A percentile compares a stretch with the other conserved stretches of the same genome.
These are phyloP conservation scores for Hemaris fuciformis DNA, from an alignment of 2,888 invertebrate species.

Conservation along the genomic window DNA sequence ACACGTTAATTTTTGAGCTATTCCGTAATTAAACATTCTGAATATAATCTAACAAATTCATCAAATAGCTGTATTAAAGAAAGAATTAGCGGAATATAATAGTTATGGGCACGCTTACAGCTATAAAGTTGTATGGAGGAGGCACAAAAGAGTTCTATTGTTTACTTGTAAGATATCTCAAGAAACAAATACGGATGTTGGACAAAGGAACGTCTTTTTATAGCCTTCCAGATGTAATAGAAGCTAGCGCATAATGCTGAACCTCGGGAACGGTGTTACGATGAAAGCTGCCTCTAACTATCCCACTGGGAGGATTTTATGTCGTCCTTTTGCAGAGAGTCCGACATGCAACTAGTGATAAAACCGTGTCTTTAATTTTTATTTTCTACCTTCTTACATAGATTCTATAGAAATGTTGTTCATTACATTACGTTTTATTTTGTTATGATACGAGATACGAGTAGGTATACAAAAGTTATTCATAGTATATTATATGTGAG, in stretches of 20 bases:
- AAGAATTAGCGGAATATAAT: not conserved
- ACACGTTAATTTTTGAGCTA: not conserved
- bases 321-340: constrained; percentile 17
- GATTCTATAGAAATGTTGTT: not conserved
- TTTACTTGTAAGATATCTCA: not conserved
- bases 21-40: not conserved
- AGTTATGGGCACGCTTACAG: not conserved
- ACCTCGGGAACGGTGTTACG: constrained; percentile 28
- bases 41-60: not conserved
- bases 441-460: no score
- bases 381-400: not conserved
- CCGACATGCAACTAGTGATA: constrained; percentile 8
- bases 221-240: constrained; percentile 24
- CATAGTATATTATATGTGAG: no score
- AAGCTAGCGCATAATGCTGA: constrained; percentile 26
- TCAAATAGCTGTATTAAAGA: not conserved
- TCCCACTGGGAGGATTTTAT: constrained; percentile 19
- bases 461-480: no score
- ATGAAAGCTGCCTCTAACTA: constrained; percentile 37
- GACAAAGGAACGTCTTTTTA: constrained; percentile 30
- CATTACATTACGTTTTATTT: no score
- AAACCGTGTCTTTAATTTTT: not conserved
- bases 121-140: not conserved
- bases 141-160: constrained; percentile 9
- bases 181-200: constrained; percentile 24